phyloP scores from a whole-genome alignment of 2,888 invertebrate genomes.

The Latheticus oryzae region DNA sequence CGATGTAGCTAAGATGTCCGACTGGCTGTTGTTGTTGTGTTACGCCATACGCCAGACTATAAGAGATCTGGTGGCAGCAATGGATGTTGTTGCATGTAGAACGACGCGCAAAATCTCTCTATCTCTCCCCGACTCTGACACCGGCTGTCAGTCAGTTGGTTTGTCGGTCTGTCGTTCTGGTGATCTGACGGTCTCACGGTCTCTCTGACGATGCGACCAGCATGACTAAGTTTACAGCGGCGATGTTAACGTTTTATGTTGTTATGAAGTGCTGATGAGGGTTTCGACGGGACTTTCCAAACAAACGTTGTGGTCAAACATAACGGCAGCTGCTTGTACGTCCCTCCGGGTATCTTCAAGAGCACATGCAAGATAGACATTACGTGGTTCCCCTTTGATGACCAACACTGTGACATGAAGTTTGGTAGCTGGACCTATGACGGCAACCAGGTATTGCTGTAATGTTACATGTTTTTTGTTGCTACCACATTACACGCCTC shows the following conservation, averaged over 20 bases:
- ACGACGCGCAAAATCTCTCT: slow-evolving; percentile 48
- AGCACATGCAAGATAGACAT: slow-evolving; percentile 99
- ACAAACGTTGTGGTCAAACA: slow-evolving; percentile 99
- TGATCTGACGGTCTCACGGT: slow-evolving; percentile 40
- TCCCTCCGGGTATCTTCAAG: slow-evolving; percentile 99
- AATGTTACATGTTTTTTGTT: slow-evolving; percentile 57
- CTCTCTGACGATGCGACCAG: slow-evolving; percentile 51
- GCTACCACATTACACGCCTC: slow-evolving; percentile 51
- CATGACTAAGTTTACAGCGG: slow-evolving; percentile 54
- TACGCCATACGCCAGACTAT: slow-evolving; percentile 42
- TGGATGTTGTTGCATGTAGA: slow-evolving; percentile 63
- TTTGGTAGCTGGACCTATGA: slow-evolving; percentile 99
- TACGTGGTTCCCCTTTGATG: slow-evolving; percentile 99
- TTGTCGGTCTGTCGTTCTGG: slow-evolving; percentile 45
- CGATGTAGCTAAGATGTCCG: slow-evolving; percentile 53
- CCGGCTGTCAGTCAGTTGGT: slow-evolving; percentile 35
- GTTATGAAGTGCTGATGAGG: slow-evolving; percentile 95
- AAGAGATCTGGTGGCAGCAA: slow-evolving; percentile 48
- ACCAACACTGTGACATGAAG: slow-evolving; percentile 99
- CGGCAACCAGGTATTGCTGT: slow-evolving; percentile 87
- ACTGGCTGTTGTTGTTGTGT: slow-evolving; percentile 54
- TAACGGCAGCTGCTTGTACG: slow-evolving; percentile 98
- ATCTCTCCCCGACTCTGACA: slow-evolving; percentile 42
- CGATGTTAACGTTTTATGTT: slow-evolving; percentile 64
- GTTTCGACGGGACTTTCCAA: slow-evolving; percentile 99